Percentiles rank a stretch among this genome's conserved stretches.
phyloP scores from a whole-genome alignment of 2,113 vertebrate genomes.

The Scomber scombrus region DNA sequence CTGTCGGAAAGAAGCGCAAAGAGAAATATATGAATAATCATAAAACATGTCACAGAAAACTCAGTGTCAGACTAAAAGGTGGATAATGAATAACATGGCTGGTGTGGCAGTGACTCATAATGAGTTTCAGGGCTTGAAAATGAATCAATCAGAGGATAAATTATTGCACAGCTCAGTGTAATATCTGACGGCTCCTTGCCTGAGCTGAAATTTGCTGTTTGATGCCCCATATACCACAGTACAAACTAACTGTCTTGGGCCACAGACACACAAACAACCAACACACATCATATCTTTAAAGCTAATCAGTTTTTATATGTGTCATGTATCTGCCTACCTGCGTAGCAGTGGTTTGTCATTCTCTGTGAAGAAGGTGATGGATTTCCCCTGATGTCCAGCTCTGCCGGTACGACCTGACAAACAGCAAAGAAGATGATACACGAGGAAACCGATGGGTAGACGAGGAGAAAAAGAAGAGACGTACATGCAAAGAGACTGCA shows the following conservation, averaged over 20 bases:
- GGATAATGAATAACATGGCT: too few species aligned
- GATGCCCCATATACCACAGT: neutral
- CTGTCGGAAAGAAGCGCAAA: conserved; percentile 72
- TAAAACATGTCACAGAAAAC: neutral
- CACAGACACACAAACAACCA: neutral
- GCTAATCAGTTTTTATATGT: neutral
- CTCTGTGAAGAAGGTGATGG: conserved; percentile 97
- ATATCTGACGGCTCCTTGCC: too few species aligned
- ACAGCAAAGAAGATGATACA: neutral
- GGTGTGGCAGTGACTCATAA: too few species aligned
- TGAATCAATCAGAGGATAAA: too few species aligned
- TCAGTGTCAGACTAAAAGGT: too few species aligned
- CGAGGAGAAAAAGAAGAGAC: neutral
- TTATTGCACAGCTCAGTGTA: too few species aligned
- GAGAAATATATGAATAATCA: neutral
- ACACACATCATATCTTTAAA: neutral
- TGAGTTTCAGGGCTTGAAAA: too few species aligned
- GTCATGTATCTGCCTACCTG: conserved; percentile 82
- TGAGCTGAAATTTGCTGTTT: neutral
- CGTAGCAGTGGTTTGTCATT: conserved; percentile 95
- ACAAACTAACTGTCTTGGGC: too few species aligned
- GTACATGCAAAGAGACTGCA: too few species aligned
- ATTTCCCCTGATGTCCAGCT: conserved; percentile 93
- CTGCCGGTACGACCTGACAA: conserved; percentile 93
- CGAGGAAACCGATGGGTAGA: neutral